Conservation (phyloP, 2,113 vertebrate species). For the Rhea americana region DNA sequence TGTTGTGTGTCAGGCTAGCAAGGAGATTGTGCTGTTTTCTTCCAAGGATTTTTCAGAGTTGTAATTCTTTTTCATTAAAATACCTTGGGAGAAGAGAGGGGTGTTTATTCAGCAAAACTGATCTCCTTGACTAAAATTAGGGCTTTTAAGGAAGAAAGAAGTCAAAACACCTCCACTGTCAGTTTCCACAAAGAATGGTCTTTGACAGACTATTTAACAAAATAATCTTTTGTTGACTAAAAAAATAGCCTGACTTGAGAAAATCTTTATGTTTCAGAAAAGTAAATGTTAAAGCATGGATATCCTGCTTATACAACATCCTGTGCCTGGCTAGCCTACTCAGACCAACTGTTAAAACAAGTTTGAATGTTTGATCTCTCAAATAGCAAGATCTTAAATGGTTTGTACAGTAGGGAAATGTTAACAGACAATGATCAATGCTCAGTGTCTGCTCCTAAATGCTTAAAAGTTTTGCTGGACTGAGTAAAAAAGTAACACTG, state of each 20-base stretch:
- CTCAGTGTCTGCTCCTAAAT: neutral
- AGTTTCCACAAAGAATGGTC: neutral
- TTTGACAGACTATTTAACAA: neutral
- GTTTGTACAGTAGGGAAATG: neutral
- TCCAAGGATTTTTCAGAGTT: neutral
- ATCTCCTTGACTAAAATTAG: neutral
- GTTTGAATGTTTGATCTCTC: constrained; percentile 30
- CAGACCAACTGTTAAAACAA: constrained; percentile 79
- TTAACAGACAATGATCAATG: neutral
- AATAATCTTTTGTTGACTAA: neutral
- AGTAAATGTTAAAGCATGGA: constrained; percentile 74
- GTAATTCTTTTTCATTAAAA: neutral
- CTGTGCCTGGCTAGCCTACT: constrained; percentile 81
- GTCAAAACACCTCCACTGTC: neutral
- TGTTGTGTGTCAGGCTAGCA: neutral
- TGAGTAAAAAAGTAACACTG: neutral
- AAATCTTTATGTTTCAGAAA: constrained; percentile 67
- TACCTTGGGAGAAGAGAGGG: neutral
- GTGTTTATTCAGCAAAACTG: neutral
- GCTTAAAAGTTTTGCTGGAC: neutral
- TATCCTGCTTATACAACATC: constrained; percentile 84
- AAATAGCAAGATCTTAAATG: neutral
- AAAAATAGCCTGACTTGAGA: neutral
- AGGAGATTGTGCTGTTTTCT: neutral
- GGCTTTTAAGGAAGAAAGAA: neutral